phyloP scores from a whole-genome alignment of 2,888 invertebrate species.

The Stramonita haemastoma region DNA sequence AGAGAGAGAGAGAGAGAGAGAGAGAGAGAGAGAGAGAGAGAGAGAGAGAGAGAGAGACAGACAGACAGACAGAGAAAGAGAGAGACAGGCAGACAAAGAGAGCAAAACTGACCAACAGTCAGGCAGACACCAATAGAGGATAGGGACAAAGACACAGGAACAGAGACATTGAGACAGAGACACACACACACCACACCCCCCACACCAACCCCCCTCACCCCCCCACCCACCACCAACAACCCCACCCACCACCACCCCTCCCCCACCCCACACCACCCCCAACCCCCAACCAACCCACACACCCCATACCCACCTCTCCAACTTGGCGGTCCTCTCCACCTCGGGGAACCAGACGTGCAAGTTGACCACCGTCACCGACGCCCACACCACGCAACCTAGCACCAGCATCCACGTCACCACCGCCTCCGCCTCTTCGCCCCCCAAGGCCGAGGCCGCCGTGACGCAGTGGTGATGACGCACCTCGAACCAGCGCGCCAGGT shows the following conservation, averaged over 20 bases:
- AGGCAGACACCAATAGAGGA: too few species aligned
- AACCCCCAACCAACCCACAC: not conserved
- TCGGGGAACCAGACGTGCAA: conserved; percentile 98
- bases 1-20: too few species aligned
- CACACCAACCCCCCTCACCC: not conserved
- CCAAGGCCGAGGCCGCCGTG: conserved; percentile 20
- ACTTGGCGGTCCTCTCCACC: conserved; percentile 95
- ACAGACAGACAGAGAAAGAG: too few species aligned
- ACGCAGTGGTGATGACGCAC: not conserved
- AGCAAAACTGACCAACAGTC: too few species aligned
- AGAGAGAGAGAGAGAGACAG: too few species aligned
- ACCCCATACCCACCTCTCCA: conserved; percentile 84
- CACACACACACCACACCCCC: not conserved
- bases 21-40: too few species aligned
- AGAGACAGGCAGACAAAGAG: too few species aligned
- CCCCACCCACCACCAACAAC: not conserved
- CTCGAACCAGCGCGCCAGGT: conserved; percentile 18
- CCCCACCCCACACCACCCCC: not conserved
- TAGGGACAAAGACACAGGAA: too few species aligned
- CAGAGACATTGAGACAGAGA: too few species aligned
- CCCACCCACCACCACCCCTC: not conserved
- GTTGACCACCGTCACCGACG: conserved; percentile 97
- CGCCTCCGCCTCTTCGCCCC: not conserved
- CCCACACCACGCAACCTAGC: conserved; percentile 82
- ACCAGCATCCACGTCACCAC: conserved; percentile 23